Base-by-base conservation (phyloP, 2,113 vertebrate genomes). In the Sprattus sprattus region DNA sequence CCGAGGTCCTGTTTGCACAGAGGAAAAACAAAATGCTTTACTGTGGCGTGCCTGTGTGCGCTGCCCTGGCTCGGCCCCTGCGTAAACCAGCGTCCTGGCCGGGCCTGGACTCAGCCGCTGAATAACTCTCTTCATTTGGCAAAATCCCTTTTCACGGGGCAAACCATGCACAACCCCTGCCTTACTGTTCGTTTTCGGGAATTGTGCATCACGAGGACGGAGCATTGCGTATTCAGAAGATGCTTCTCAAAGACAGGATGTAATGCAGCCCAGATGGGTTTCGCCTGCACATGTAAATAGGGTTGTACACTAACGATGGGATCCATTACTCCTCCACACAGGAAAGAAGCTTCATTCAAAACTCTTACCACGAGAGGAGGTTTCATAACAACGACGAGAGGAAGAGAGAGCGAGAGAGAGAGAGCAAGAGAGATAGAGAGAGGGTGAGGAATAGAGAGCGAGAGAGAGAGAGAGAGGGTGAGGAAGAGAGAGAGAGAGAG, bases 231-330 rank as follows among this genome's bases (percentile, higher is more conserved):
- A 25, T 71, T 71, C 64, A 28, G 64, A 32, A 13, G 25, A 71
- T 28, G n/a, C 64, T 71, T 13, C 64, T 8, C 25, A 71, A 64
- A 71, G 1, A 71, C n/a, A 8, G 25, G 64, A 9, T 7, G 1
- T 71, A 71, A 71, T 71, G 64, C 25, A 28, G n/a, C n/a, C 64
- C 64, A 71, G 64, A 71, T 71, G 64, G 22, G 18, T 64, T 64
- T 22, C 0, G 57, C 7, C 20, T 71, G 64, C 25, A 13, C 7
- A 3, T 32, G 64, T 71, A 25, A 71, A 71, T 28, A 32, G 13
- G 13, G 64, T 71, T 28, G 64, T 25, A 71, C 25, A 25, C 25
- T 71, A 6, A 71, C 6, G n/a, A 28, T 71, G 64, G 28, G 64
- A 32, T 71, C 22, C 22, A 32, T 71, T 8, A 71, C 64, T 71